Evolutionary conservation across 2,113 vertebrate genomes (phyloP), one percentile per base, ranked within the genome.

Genomic region (Felis chaus): DNA sequence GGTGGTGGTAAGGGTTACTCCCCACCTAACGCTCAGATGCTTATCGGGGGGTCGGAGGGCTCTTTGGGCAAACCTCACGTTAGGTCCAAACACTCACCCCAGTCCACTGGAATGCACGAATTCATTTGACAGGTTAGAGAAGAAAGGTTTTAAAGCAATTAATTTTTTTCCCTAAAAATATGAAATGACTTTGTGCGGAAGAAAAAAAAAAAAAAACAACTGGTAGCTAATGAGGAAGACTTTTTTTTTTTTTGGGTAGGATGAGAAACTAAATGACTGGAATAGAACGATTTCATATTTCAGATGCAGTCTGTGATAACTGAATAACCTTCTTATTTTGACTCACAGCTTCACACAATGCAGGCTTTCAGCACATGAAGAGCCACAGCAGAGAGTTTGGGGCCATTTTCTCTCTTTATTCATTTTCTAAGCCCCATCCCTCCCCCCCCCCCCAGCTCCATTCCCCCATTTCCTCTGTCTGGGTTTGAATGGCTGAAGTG

Each of bases 401-500:
- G 87, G 65, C 94, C 92, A 71, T 97, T 98, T 97, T 97, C 81
- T 86, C 96, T 95, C 91, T 95, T 93, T 80, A 91, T 98, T 96
- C 92, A 69, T 89, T 92, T 89, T 92, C 84, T 91, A 85, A 97
- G 68, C 78, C 31, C n/a, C 39, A 23, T 21, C 69, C 29, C 53
- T 89, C 41, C 41, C 41, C 41, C 39, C 39, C 41, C 50, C 82
- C 78, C 78, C 16, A 1, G 61, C 12, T 33, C 29, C 31, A 4
- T 31, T 33, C 55, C 91, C 65, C 82, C 19, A 0, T 81, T 96
- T 78, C 80, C 92, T 97, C 95, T 94, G 84, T 96, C 88, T 96
- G 90, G n/a, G 36, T 63, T 48, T 98, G 97, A 97, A 94, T 97
- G 81, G 97, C 84, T 96, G 89, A 80, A 96, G 96, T 93, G 97